These are phyloP conservation scores for Aeoliscus strigatus DNA, from an alignment of 2,797 vertebrate species.

Conservation along the genomic window DNA sequence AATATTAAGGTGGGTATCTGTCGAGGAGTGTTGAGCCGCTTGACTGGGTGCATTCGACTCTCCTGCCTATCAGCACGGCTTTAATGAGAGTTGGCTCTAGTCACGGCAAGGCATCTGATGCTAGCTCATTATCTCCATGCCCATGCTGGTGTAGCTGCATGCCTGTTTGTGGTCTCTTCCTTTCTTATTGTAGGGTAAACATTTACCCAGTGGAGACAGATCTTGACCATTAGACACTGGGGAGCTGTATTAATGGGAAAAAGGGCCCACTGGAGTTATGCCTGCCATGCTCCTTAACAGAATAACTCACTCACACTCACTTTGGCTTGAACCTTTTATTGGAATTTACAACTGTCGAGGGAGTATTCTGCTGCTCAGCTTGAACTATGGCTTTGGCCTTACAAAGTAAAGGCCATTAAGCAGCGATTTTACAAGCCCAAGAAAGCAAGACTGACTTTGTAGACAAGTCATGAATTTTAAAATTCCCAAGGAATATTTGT, in stretches of 20 bases:
- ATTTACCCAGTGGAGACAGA: slow-evolving; percentile 65
- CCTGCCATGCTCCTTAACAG: slow-evolving; percentile 62
- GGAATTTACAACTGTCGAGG: slow-evolving; percentile 71
- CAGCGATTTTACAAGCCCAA: slow-evolving; percentile 46
- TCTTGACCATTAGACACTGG: slow-evolving; percentile 68
- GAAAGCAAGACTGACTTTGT: slow-evolving; percentile 41
- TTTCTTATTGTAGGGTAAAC: slow-evolving; percentile 66
- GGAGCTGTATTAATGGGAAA: slow-evolving; percentile 69
- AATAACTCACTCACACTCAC: slow-evolving; percentile 71
- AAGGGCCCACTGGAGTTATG: slow-evolving; percentile 55
- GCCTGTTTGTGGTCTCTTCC: slow-evolving; percentile 57
- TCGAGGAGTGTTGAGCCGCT: slow-evolving; percentile 50
- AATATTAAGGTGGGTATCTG: slow-evolving; percentile 55
- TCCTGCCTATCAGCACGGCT: slow-evolving; percentile 59
- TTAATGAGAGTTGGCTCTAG: slow-evolving; percentile 71
- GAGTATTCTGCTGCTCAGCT: slow-evolving; percentile 54
- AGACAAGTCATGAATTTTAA: slow-evolving; percentile 49
- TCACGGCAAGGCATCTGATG: slow-evolving; percentile 54
- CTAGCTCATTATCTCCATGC: slow-evolving; percentile 71
- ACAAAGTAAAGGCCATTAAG: slow-evolving; percentile 64
- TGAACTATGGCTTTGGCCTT: slow-evolving; percentile 60
- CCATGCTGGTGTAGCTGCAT: slow-evolving; percentile 54
- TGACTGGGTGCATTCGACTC: slow-evolving; percentile 62
- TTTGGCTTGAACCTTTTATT: slow-evolving; percentile 72
- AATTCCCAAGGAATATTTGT: slow-evolving; percentile 39